These are phyloP conservation scores for Tetrao urogallus DNA, from an alignment of 2,113 vertebrate species.

Conservation along the genomic window DNA sequence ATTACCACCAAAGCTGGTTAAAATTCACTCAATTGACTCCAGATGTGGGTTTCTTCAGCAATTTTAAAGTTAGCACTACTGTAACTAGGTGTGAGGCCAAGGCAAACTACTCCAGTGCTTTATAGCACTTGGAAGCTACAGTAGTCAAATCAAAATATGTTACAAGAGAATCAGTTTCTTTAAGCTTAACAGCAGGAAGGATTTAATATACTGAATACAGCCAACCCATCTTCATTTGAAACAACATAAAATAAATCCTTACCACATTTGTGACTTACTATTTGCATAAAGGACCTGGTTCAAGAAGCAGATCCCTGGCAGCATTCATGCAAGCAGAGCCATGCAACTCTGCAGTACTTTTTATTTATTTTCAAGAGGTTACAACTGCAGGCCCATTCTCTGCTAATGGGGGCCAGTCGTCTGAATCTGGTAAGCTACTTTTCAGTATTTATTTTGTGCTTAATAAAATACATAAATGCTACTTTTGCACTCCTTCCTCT, in stretches of 20 bases:
- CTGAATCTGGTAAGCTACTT: not conserved
- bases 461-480: not conserved
- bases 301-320: not conserved
- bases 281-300: conserved; percentile 31
- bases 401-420: not conserved
- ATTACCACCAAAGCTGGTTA: conserved; percentile 74
- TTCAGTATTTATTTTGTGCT: not conserved
- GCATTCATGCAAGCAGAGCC: not conserved
- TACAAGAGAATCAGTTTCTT: conserved; percentile 73
- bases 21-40: conserved; percentile 74
- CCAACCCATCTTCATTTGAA: conserved; percentile 68
- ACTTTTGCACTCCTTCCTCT: not conserved
- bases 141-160: conserved; percentile 72
- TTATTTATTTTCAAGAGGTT: not conserved
- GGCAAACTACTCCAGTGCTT: conserved; percentile 71
- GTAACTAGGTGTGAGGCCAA: conserved; percentile 79
- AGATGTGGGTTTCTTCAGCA: conserved; percentile 75
- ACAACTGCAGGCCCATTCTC: not conserved
- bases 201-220: conserved; percentile 72
- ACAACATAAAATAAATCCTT: conserved; percentile 53
- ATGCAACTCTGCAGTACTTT: not conserved
- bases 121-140: conserved; percentile 75
- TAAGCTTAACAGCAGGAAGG: conserved; percentile 76
- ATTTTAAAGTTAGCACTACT: conserved; percentile 76
- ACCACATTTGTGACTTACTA: conserved; percentile 63